phyloP scores from a whole-genome alignment of 2,113 vertebrate species.

The Upupa epops region DNA sequence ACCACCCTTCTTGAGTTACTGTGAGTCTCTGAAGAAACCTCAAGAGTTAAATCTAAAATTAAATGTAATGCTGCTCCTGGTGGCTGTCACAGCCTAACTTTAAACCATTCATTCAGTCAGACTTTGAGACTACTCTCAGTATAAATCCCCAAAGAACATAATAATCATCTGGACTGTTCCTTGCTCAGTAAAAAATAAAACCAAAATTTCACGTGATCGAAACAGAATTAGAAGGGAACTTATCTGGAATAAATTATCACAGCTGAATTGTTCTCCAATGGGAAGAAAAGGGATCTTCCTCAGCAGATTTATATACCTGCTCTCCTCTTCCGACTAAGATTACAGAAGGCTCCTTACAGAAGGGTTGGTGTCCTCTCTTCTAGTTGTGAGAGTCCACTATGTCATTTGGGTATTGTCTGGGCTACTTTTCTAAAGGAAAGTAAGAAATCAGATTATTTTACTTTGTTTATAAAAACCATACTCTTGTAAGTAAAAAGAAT shows the following conservation, averaged over 20 bases:
- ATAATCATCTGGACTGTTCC: neutral
- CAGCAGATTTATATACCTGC: neutral
- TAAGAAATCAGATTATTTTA: neutral
- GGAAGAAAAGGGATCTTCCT: neutral
- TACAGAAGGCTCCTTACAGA: neutral
- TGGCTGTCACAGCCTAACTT: neutral
- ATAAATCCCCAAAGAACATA: neutral
- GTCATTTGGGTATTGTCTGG: neutral
- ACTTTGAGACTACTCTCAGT: neutral
- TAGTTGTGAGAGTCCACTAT: neutral
- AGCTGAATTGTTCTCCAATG: neutral
- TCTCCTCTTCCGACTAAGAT: neutral
- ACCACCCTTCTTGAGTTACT: neutral
- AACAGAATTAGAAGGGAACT: neutral
- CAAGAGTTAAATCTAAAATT: neutral
- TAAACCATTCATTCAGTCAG: neutral
- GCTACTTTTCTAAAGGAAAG: neutral
- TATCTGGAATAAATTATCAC: neutral
- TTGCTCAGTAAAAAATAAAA: neutral
- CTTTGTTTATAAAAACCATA: neutral
- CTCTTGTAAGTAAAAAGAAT: neutral
- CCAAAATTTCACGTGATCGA: rapidly evolving
- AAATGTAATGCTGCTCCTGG: neutral
- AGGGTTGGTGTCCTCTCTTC: neutral
- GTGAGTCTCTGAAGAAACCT: neutral